A percentile compares a stretch with the other conserved stretches of the same genome.
Conservation (phyloP, 2,888 invertebrate genomes). For the Phytoseiulus persimilis region DNA sequence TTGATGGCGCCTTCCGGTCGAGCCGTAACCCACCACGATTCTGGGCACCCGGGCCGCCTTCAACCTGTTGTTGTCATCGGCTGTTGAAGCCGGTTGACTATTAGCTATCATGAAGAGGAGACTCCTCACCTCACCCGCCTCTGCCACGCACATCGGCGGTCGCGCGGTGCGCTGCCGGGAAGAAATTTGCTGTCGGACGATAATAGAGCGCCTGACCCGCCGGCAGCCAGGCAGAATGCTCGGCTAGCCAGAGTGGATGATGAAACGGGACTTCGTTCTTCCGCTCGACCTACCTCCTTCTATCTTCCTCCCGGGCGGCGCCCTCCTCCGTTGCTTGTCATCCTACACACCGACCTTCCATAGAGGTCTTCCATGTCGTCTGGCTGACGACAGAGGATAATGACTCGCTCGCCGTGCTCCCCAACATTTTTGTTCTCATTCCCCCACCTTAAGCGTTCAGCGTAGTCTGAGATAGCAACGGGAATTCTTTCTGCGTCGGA, state of each 20-base stretch:
- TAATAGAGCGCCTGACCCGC: background rate
- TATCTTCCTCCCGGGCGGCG: background rate
- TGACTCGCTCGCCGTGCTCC: background rate
- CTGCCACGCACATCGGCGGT: background rate
- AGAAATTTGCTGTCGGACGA: background rate
- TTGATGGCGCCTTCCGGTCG: background rate
- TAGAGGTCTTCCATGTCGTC: background rate
- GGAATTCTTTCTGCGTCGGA: background rate
- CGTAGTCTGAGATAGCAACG: constrained; percentile 5
- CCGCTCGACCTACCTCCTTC: constrained; percentile 5
- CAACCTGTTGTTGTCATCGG: background rate
- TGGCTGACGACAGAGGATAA: background rate
- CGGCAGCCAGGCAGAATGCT: background rate
- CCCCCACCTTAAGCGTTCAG: background rate
- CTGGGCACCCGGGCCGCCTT: background rate
- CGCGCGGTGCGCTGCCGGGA: background rate
- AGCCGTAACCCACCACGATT: background rate
- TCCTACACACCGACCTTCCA: background rate
- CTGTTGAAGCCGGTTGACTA: background rate
- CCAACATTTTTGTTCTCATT: background rate
- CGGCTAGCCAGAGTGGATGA: background rate
- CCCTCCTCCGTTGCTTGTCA: background rate
- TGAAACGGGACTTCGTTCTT: constrained; percentile 5
- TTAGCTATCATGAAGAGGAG: background rate
- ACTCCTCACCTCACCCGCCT: background rate